Evolutionary conservation across 2,888 invertebrate genomes (phyloP), one percentile per base, ranked within the genome.

Genomic region (Oscheius onirici): DNA sequence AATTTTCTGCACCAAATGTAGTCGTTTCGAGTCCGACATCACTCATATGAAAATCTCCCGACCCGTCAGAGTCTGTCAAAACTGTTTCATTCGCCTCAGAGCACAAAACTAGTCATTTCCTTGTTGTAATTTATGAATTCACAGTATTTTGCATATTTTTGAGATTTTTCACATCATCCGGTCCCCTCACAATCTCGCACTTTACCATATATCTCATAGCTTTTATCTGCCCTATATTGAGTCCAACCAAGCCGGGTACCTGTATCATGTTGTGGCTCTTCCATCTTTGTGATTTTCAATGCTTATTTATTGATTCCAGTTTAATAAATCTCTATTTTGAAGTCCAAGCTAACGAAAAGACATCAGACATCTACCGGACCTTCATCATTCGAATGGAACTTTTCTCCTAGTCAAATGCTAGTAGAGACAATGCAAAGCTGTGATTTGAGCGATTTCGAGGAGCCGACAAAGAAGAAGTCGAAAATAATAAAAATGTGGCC

Each of bases 1-100:
- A 86, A 93, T 97, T 74, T 97, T 97, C 90, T 97, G 97, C 90
- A 95, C 95, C 88, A 92, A 92, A 88, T 97, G 97, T 90, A 95
- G 95, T 88, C 92, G 94, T 75, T 97, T 95, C 90, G 95, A 96
- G 90, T 95, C 95, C 81, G 95, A 97, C 90, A 97, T 97, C 85
- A 93, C 93, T 0, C 92, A 95, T 58, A 91, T 97, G 85, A 92
- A 95, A 63, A 96, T 97, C 83, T 90, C 94, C 79, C 94, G 95
- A 74, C 96, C 97, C 34, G 97, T 97, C 55, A 91, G 97, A 82
- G 97, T 97, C 17, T 97, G 97, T 89, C 95, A 95, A 89, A 92
- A 92, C 63, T 97, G 97, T 89, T 94, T 93, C 88, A 87, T 88
- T 63, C 83, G 86, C 17, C 77, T 88, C 40, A 80, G 79, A 72